Percentiles rank a stretch among this genome's conserved stretches.
Evolutionary conservation across 2,888 invertebrate species (phyloP).

Genomic region (Drepanosiphum platanoidis): DNA sequence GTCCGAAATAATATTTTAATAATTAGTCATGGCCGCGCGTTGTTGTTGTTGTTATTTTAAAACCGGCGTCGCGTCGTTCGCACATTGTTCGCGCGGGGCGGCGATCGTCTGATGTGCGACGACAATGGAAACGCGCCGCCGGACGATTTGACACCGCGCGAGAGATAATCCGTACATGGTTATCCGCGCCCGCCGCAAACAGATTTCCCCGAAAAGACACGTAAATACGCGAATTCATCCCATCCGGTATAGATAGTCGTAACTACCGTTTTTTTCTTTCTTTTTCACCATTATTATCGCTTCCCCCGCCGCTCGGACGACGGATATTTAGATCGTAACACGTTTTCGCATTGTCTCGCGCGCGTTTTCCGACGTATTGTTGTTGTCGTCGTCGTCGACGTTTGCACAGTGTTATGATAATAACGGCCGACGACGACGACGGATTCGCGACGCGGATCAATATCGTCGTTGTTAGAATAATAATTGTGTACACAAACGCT

Average conservation of each 20-base stretch:
- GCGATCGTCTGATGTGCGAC: neutral
- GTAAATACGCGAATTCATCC: neutral
- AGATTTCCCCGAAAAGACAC: neutral
- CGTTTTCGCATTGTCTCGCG: too few relatives aligned
- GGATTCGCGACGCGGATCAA: neutral
- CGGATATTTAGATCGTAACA: too few relatives aligned
- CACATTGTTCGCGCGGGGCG: neutral
- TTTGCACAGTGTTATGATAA: neutral
- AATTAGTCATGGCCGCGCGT: too few relatives aligned
- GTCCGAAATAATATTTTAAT: too few relatives aligned
- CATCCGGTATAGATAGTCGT: neutral
- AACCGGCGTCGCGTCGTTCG: too few relatives aligned
- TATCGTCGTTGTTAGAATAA: too few relatives aligned
- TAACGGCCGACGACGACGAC: too few relatives aligned
- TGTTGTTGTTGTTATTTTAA: too few relatives aligned
- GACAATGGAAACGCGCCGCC: neutral
- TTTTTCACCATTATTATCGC: neutral
- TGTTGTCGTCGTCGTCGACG: neutral
- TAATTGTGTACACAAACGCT: too few relatives aligned
- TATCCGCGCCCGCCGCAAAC: neutral
- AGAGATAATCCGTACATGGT: neutral
- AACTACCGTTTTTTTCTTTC: slow-evolving; percentile 15
- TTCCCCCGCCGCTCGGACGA: too few relatives aligned
- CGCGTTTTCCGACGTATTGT: neutral
- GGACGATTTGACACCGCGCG: slow-evolving; percentile 6